phyloP scores from a whole-genome alignment of 2,797 vertebrate genomes.

The Myripristis murdjan region DNA sequence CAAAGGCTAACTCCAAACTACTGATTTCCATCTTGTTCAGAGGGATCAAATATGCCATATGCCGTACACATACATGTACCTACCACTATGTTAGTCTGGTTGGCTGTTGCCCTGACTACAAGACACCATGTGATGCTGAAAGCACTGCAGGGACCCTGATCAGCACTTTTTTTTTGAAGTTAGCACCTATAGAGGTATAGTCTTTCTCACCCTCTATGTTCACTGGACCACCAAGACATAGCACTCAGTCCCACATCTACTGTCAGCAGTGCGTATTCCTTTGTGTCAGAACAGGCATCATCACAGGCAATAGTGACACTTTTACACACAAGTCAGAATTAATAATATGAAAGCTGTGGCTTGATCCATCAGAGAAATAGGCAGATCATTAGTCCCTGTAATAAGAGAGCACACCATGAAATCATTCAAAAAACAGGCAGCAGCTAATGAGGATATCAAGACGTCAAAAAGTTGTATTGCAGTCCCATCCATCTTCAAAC shows the following conservation, averaged over 20 bases:
- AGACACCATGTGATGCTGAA: not conserved
- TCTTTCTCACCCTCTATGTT: not conserved
- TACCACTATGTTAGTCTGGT: not conserved
- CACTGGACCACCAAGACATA: constrained; percentile 6
- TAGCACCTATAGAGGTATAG: constrained; percentile 9
- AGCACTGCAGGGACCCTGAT: not conserved
- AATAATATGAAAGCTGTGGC: not conserved
- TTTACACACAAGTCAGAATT: not conserved
- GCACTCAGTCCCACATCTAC: constrained; percentile 15
- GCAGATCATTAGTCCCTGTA: constrained; percentile 13
- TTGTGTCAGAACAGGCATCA: constrained; percentile 8
- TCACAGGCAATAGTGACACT: not conserved
- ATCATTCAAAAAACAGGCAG: too few species aligned
- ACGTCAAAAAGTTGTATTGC: too few species aligned
- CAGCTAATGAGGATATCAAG: too few species aligned
- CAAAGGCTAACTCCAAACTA: constrained; percentile 1
- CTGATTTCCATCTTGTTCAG: not conserved
- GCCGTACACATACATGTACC: too few species aligned
- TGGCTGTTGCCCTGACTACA: not conserved
- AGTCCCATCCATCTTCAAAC: too few species aligned
- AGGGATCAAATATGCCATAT: not conserved
- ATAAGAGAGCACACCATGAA: too few species aligned
- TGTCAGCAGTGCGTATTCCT: constrained; percentile 1
- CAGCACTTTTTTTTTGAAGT: not conserved
- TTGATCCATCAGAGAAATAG: not conserved